Base-by-base conservation (phyloP, 2,113 vertebrate genomes). In the Pachycephala philippinensis region DNA sequence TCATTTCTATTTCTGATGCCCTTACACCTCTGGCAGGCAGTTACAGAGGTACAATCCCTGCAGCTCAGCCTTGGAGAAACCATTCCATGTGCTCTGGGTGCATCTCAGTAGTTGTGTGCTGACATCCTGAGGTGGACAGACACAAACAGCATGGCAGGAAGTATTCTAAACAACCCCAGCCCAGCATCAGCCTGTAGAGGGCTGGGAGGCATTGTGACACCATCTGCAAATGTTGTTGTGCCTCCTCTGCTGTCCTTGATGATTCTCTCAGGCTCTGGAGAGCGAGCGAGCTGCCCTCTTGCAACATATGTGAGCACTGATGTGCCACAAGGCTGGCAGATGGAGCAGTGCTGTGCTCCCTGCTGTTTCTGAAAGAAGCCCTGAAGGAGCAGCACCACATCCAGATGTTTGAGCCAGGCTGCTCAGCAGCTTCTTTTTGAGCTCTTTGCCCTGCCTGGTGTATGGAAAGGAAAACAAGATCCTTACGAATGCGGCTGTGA, bases 321-420 rank as follows among this genome's bases (percentile, higher is more conserved):
- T 87, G 72, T 95, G 83, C 94, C 90, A 82, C 69, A 68, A 72
- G 69, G 80, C 86, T 89, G 88, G 64, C 90, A 94, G 85, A 93
- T 79, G 88, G 83, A 87, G 37, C 76, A 61, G 28, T 20, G 44
- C 76, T 90, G 40, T 71, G 22, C 49, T 84, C 69, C 69, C 68
- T 83, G 92, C 60, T 94, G 88, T 39, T 65, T 71, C 83, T n/a
- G 50, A 69, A 83, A 69, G 59, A 90, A 84, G 75, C 68, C 83
- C 68, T 63, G 63, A 90, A 93, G 87, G 85, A 92, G 78, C 37
- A 90, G 26, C 12, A 45, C 20, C 37, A 50, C 42, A 64, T 93
- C 64, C 75, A 94, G 83, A 88, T 93, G 78, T 61, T 85, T 47
- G 31, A 89, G 53, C 35, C 49, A 70, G 61, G 52, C 78, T 79